Base-by-base conservation (phyloP, 2,113 vertebrate species). In the rabbit (Oryctolagus cuniculus) region DNA sequence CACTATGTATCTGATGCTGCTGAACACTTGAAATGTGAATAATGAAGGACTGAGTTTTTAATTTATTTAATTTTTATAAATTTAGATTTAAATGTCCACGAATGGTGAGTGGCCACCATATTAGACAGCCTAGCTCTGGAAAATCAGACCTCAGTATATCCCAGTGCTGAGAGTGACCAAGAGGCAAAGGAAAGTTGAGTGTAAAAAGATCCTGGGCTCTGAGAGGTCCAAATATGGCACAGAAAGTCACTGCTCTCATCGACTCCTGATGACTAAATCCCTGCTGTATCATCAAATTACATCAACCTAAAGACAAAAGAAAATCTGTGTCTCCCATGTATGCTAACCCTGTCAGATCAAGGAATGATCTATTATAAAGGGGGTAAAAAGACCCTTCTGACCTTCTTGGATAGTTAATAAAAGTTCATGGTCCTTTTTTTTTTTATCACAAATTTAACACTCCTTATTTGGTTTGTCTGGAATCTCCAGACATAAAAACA, bases 381-480 rank as follows among this genome's bases (percentile, higher is more conserved):
- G 11, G 12, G 34, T 11, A 3, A 15, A 49, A 67, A 5, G 29
- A 3, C 3, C 12, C 3, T 31, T 75, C 49, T 31, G 16, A 82
- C 34, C 95, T 74, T 90, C 75, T 95, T 70, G 29, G 90, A 44
- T 85, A 79, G 15, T 55, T 95, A 27, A 53, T 88, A 19, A 67
- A 87, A 95, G 12, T 86, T 90, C 53, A 29, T 17, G 85, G 58
- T 55, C 10, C 7, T 44, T 44, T 44, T 38, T 38, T 38, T 38
- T 63, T 90, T 64, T 31, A 92, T 81, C 67, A 83, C 75, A 95
- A 38, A 95, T 72, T 89, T 95, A 93, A 81, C 58, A 38, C 4
- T 58, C 24, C n/a, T 38, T 29, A 55, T 88, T 55, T 87, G 31
- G 10, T 66, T 85, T 95, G 22, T 74, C 74, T 90, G 34, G 55